phyloP scores from a whole-genome alignment of 2,888 invertebrate species.

The Dusona sp. region DNA sequence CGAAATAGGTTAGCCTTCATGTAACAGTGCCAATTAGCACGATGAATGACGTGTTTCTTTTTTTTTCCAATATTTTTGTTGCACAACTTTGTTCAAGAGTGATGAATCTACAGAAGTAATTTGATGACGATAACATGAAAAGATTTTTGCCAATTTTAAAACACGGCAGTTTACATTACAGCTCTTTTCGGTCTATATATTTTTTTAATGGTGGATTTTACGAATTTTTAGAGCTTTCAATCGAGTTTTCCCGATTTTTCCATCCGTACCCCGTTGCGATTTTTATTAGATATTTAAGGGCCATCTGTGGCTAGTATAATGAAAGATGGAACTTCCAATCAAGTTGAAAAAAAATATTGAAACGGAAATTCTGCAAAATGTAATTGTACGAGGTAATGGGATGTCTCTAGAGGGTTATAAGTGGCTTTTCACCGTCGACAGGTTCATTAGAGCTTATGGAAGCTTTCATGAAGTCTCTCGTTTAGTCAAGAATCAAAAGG shows the following conservation, averaged over 20 bases:
- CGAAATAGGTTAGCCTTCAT: slow-evolving; percentile 19
- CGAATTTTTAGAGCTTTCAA: not conserved
- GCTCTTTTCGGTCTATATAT: not conserved
- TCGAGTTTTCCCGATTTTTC: not conserved
- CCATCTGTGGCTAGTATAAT: not conserved
- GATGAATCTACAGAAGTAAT: not conserved
- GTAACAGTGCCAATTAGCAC: slow-evolving; percentile 40
- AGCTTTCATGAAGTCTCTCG: not conserved
- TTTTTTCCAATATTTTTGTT: not conserved
- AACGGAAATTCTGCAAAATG: not conserved
- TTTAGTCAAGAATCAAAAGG: not conserved
- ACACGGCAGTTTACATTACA: not conserved
- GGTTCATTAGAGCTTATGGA: not conserved
- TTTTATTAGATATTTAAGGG: too few species aligned
- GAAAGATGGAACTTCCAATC: not conserved
- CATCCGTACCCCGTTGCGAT: too few species aligned
- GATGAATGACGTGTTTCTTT: not conserved
- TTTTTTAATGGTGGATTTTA: not conserved
- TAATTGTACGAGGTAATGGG: not conserved
- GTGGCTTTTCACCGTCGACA: not conserved
- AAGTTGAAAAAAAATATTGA: not conserved
- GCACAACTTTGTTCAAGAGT: not conserved
- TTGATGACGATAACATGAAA: not conserved
- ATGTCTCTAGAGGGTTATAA: not conserved
- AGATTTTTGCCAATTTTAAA: not conserved